A percentile compares a stretch with the other conserved stretches of the same genome.
Conservation (phyloP, 2,888 invertebrate species). For the Drosophila robusta region DNA sequence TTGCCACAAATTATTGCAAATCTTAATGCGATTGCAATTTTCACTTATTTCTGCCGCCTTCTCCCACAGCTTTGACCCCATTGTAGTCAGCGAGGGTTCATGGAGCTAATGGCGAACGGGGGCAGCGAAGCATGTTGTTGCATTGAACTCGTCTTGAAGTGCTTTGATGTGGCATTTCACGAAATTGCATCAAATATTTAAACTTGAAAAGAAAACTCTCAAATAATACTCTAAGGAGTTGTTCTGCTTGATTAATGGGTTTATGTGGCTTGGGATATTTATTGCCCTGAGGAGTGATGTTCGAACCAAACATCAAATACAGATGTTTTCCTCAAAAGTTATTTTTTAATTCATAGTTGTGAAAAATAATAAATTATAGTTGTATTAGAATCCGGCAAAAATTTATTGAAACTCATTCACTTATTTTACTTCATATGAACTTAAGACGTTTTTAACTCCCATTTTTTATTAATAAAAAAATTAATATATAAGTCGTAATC, state of each 20-base stretch:
- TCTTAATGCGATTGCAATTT: conserved; percentile 23
- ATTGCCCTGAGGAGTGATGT: too few species aligned
- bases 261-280: conserved; percentile 1
- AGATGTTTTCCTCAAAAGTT: background rate
- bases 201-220: conserved; percentile 1
- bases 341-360: background rate
- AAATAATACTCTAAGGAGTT: background rate
- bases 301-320: too few species aligned
- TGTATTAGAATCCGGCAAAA: too few species aligned
- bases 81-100: background rate
- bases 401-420: too few species aligned
- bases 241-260: conserved; percentile 15
- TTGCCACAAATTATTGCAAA: conserved; percentile 27
- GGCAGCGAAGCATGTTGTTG: too few species aligned
- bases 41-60: conserved; percentile 45
- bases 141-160: conserved; percentile 4
- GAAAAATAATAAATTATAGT: too few species aligned
- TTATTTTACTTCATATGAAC: too few species aligned
- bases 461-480: too few species aligned
- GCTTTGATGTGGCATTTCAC: conserved; percentile 68
- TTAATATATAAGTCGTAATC: too few species aligned
- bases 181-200: conserved; percentile 52
- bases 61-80: background rate
- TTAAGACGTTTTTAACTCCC: too few species aligned
- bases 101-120: too few species aligned